phyloP scores from a whole-genome alignment of 2,113 vertebrate species.

The Trogon surrucura region DNA sequence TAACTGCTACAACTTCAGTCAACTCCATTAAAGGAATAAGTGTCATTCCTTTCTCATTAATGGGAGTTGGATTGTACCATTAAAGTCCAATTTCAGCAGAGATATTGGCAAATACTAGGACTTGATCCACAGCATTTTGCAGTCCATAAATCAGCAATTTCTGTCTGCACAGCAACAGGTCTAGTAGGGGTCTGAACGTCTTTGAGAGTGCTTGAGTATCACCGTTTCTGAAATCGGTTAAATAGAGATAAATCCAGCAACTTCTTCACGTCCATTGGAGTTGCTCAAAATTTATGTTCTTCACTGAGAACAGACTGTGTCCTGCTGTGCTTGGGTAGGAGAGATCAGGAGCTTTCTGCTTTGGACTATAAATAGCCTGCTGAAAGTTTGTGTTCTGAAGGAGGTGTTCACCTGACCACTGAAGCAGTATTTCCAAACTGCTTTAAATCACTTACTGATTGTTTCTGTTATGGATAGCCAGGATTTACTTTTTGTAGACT shows the following conservation, averaged over 20 bases:
- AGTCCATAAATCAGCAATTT: conserved; percentile 14
- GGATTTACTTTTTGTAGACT: not conserved
- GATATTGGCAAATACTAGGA: not conserved
- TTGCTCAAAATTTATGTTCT: not conserved
- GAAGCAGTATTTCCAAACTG: not conserved
- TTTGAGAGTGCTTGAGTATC: not conserved
- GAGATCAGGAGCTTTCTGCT: not conserved
- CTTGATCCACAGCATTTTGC: not conserved
- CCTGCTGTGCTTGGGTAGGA: not conserved
- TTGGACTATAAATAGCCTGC: not conserved
- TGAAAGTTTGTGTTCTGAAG: not conserved
- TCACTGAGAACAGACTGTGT: not conserved
- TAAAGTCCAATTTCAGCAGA: not conserved
- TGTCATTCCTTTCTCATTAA: not conserved
- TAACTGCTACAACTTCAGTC: not conserved
- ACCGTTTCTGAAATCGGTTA: not conserved
- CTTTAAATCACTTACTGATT: not conserved
- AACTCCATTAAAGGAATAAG: not conserved
- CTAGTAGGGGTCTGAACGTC: not conserved
- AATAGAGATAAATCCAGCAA: not conserved
- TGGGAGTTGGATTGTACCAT: not conserved
- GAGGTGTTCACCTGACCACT: not conserved
- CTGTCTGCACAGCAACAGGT: not conserved
- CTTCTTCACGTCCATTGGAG: not conserved
- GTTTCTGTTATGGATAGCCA: not conserved